phyloP scores from a whole-genome alignment of 2,113 vertebrate genomes.

The Acanthisitta chloris region DNA sequence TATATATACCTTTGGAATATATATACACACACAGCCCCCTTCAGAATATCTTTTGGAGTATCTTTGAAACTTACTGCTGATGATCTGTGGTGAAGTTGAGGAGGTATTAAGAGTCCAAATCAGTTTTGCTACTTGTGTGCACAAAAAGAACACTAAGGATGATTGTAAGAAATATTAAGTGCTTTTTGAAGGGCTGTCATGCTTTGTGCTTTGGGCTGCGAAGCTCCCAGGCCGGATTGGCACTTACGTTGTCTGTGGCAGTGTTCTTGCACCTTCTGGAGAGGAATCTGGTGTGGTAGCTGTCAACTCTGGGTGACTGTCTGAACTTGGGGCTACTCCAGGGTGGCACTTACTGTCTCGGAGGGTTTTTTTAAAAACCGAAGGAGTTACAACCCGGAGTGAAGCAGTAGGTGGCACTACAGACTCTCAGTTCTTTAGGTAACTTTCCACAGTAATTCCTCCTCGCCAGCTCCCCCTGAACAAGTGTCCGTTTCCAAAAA shows the following conservation, averaged over 20 bases:
- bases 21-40: too few species aligned
- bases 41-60: background rate
- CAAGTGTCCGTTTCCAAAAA: constrained; percentile 69
- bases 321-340: background rate
- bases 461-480: constrained; percentile 56
- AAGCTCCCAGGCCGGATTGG: background rate
- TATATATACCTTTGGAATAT: too few species aligned
- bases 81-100: background rate
- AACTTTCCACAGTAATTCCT: constrained; percentile 16
- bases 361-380: rapidly evolving
- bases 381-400: background rate
- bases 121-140: background rate
- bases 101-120: background rate
- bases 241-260: background rate
- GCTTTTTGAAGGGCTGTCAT: background rate
- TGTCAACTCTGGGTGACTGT: background rate
- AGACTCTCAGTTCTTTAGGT: constrained; percentile 62
- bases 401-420: constrained; percentile 75
- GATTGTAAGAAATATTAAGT: background rate
- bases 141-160: background rate
- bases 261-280: background rate
- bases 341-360: background rate
- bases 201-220: background rate
- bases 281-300: background rate
- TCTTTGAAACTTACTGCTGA: background rate